phyloP scores from a whole-genome alignment of 23 tunicate genomes.

The Ascidia mentula region DNA sequence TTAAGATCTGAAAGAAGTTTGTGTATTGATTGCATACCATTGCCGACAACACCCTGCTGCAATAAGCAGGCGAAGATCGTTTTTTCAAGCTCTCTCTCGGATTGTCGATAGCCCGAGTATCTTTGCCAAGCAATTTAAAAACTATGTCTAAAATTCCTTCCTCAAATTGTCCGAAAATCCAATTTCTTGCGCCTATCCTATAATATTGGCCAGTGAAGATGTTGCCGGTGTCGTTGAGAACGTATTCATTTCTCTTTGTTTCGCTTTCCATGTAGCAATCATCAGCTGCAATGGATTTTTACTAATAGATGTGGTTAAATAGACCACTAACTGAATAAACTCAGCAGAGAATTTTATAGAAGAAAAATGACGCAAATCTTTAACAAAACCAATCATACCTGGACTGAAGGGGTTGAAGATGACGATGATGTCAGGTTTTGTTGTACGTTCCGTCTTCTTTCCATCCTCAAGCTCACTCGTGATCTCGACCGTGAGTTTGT shows the following conservation, averaged over 20 bases:
- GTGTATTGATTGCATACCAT: too few relatives aligned
- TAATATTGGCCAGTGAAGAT: slow-evolving; percentile 57
- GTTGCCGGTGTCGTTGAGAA: slow-evolving; percentile 61
- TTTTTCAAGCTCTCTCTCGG: slow-evolving; percentile 62
- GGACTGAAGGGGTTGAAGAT: slow-evolving; percentile 70
- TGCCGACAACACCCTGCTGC: slow-evolving; percentile 89
- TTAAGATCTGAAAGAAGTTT: too few relatives aligned
- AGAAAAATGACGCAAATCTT: neutral
- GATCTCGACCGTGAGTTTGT: slow-evolving; percentile 54
- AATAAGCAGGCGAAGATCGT: slow-evolving; percentile 60
- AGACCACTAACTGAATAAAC: too few relatives aligned
- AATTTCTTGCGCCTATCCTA: slow-evolving; percentile 41
- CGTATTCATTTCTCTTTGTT: slow-evolving; percentile 68
- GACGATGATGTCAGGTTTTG: slow-evolving; percentile 55
- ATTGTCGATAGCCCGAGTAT: slow-evolving; percentile 39
- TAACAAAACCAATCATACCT: slow-evolving; percentile 28
- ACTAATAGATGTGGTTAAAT: too few relatives aligned
- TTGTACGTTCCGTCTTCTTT: slow-evolving; percentile 16
- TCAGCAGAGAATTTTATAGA: too few relatives aligned
- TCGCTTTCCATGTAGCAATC: slow-evolving; percentile 67
- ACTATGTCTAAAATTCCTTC: slow-evolving; percentile 79
- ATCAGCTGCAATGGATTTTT: slow-evolving; percentile 66
- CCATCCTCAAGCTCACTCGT: slow-evolving; percentile 37
- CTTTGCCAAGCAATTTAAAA: slow-evolving; percentile 57
- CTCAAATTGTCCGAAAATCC: slow-evolving; percentile 95